A percentile compares a stretch with the other conserved stretches of the same genome.
These are phyloP conservation scores for Drosophila cardini DNA, from an alignment of 1,140 invertebrate genomes.

Conservation along the genomic window DNA sequence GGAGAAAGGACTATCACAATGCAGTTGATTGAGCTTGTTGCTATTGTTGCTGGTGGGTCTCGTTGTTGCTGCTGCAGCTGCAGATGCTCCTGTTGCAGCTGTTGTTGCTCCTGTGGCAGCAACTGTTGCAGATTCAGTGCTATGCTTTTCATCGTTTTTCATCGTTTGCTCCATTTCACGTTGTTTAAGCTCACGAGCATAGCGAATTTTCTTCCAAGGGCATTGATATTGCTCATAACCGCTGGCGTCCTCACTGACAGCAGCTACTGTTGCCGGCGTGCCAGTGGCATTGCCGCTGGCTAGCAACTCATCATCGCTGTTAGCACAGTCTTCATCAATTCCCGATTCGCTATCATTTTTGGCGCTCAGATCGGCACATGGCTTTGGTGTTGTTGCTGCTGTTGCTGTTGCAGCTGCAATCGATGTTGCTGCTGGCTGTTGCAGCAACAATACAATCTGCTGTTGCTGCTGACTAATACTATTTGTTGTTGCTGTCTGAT, in stretches of 20 bases:
- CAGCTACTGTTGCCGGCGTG: slow-evolving; percentile 26
- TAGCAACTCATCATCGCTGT: slow-evolving; percentile 65
- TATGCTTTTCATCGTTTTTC: slow-evolving; percentile 37
- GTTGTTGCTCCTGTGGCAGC: slow-evolving; percentile 25
- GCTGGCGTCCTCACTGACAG: slow-evolving; percentile 1
- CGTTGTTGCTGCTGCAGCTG: slow-evolving; percentile 23
- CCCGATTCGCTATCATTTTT: slow-evolving; percentile 80
- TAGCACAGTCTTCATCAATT: slow-evolving; percentile 72
- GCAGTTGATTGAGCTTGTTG: slow-evolving; percentile 64
- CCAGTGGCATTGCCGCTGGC: slow-evolving; percentile 20
- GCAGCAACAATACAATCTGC: slow-evolving; percentile 70
- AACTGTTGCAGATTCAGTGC: slow-evolving; percentile 16
- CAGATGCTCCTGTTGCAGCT: slow-evolving; percentile 8
- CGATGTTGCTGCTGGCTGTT: slow-evolving; percentile 50
- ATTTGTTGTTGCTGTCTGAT: slow-evolving; percentile 69
- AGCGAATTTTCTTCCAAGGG: slow-evolving; percentile 84
- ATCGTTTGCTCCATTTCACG: slow-evolving; percentile 68
- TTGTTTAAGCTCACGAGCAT: slow-evolving; percentile 80
- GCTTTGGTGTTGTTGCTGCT: slow-evolving; percentile 71
- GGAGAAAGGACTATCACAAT: slow-evolving; percentile 76
- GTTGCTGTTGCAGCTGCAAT: slow-evolving; percentile 36
- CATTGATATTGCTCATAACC: slow-evolving; percentile 80
- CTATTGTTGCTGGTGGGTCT: slow-evolving; percentile 56
- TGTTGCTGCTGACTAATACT: slow-evolving; percentile 82
- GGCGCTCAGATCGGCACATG: slow-evolving; percentile 66